phyloP scores from a whole-genome alignment of 1,140 invertebrate species.

The Diplogasteroides magnus region DNA sequence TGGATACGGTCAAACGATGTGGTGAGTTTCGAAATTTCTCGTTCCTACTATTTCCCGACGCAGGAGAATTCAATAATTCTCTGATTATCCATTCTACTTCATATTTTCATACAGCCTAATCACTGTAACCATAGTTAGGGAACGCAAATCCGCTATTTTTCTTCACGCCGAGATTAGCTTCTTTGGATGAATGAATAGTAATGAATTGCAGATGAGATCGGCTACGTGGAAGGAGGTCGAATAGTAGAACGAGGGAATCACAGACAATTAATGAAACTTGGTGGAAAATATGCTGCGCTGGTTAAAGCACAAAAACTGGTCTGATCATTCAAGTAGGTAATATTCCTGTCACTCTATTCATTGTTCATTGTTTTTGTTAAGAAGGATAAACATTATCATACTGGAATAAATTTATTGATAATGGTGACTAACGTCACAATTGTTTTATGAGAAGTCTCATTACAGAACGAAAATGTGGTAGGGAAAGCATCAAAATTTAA shows the following conservation, averaged over 20 bases:
- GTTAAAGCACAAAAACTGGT: conserved; percentile 13
- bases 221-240: conserved; percentile 15
- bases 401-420: not conserved
- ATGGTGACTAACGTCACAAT: too few relatives aligned
- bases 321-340: not conserved
- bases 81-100: too few relatives aligned
- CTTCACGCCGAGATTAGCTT: not conserved
- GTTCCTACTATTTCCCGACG: not conserved
- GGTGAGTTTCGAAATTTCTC: conserved; percentile 56
- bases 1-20: conserved; percentile 69
- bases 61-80: too few relatives aligned
- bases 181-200: not conserved
- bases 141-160: not conserved
- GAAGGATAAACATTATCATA: not conserved
- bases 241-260: conserved; percentile 24
- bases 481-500: not conserved
- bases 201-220: conserved; percentile 12
- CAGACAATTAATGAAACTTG: conserved; percentile 2
- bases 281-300: conserved; percentile 20
- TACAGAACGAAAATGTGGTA: too few relatives aligned
- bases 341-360: too few relatives aligned
- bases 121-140: too few relatives aligned
- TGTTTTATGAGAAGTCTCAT: too few relatives aligned
- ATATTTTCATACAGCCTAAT: too few relatives aligned
- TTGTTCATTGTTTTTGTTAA: too few relatives aligned